Conservation (phyloP, 2,888 invertebrate species). For the Empis stercorea region DNA sequence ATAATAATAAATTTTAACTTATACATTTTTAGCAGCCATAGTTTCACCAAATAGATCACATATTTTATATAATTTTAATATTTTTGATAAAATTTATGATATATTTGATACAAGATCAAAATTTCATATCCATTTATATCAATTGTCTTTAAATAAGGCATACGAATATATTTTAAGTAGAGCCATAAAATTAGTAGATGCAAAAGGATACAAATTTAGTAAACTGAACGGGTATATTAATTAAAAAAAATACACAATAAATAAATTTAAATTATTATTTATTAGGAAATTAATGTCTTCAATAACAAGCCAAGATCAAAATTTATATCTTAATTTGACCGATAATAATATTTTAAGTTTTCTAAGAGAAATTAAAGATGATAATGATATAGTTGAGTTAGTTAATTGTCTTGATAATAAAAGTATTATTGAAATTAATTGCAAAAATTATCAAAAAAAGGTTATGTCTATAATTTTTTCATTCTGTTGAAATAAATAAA, state of each 20-base stretch:
- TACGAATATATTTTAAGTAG: slow-evolving; percentile 30
- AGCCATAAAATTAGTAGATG: neutral
- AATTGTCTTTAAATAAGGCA: slow-evolving; percentile 33
- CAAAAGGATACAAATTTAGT: neutral
- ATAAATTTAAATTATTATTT: neutral
- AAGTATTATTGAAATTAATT: neutral
- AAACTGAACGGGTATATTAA: neutral
- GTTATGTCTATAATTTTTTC: slow-evolving; percentile 3
- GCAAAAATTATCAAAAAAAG: slow-evolving; percentile 4
- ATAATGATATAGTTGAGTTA: slow-evolving; percentile 2
- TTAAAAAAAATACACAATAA: neutral
- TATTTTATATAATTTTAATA: slow-evolving; percentile 39
- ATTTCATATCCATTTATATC: slow-evolving; percentile 40
- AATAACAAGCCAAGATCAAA: slow-evolving; percentile 6
- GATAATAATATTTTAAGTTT: slow-evolving; percentile 9
- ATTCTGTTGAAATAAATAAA: neutral
- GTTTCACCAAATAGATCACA: slow-evolving; percentile 22
- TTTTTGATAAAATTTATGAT: slow-evolving; percentile 35
- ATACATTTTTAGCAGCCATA: slow-evolving; percentile 16
- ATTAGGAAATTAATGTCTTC: slow-evolving; percentile 6
- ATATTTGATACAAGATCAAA: slow-evolving; percentile 37
- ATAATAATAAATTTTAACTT: neutral
- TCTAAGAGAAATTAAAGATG: neutral
- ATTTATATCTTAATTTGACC: slow-evolving; percentile 7
- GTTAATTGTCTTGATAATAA: slow-evolving; percentile 6